Conservation (phyloP, 2,797 vertebrate species). For the Threskiornis aethiopicus region DNA sequence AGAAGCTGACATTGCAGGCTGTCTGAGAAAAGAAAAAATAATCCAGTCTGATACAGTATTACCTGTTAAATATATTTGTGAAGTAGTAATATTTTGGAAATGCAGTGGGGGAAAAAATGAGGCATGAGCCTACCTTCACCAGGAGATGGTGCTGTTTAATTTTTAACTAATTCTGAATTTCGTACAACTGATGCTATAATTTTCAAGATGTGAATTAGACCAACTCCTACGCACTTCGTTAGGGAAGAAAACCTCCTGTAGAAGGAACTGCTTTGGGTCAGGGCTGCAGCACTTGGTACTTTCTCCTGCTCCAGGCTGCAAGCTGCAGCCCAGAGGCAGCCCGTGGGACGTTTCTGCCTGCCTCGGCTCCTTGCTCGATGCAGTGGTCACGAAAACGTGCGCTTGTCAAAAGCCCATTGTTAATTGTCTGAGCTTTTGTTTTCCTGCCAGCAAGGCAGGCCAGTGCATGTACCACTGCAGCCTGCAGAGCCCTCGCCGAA, state of each 20-base stretch:
- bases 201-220: not conserved
- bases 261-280: not conserved
- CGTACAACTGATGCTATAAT: not conserved
- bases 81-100: not conserved
- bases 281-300: not conserved
- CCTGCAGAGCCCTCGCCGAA: not conserved
- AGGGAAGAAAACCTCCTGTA: not conserved
- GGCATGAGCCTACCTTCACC: not conserved
- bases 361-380: not conserved
- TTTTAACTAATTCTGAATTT: not conserved
- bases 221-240: not conserved
- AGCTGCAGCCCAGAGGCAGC: not conserved
- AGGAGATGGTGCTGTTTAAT: constrained; percentile 51
- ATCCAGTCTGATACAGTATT: not conserved
- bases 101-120: not conserved
- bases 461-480: rapidly evolving
- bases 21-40: not conserved
- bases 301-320: not conserved
- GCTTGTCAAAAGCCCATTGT: not conserved
- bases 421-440: not conserved
- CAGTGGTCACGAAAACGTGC: not conserved
- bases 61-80: not conserved
- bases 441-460: not conserved
- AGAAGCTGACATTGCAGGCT: not conserved
- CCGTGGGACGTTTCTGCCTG: not conserved